Base-by-base conservation (phyloP, 1,140 invertebrate species). In the Neotoxoptera formosana region DNA sequence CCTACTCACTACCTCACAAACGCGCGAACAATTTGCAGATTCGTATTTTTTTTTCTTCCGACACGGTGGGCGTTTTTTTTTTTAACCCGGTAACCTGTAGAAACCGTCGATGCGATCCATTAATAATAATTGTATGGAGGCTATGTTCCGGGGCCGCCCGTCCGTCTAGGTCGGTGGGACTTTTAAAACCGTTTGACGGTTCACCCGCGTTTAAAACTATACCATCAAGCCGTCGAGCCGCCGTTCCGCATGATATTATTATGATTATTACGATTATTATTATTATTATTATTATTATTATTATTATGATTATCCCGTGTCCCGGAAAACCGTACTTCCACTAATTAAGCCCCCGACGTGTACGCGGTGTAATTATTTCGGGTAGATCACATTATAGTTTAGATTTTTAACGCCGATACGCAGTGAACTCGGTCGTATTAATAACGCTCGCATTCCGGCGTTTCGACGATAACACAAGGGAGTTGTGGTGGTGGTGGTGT, bases 401-500 rank as follows among this genome's bases (percentile, higher is more conserved):
- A 56, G 48, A 89, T 89, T 89, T 88, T 45, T n/a, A 47, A 21
- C 84, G 25, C 41, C 41, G 84, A 86, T 86, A 76, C n/a, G 34
- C 34, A 36, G 76, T 36, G 21, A 83, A 83, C 76, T 86, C 41
- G 23, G 41, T 17, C 25, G 41, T 86, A 45, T 45, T 47, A 41
- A 41, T 41, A 36, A 25, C 36, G 83, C 83, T 25, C 36, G 83
- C 41, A 25, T 84, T 84, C 36, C 36, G 36, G 36, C 41, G 41
- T 84, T 84, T 84, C 23, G 41, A 41, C 83, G 41, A 84, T 41
- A 84, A 41, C 60, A 76, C 36, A 25, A 45, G 34, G 21, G 34
- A 41, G 21, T 84, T 84, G 25, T 84, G 83, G 36, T n/a, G n/a
- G 36, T 84, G n/a, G n/a, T n/a, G n/a, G 34, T 36, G 14, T 76